phyloP scores from a whole-genome alignment of 2,888 invertebrate species.

The Acanthosoma haemorrhoidale region DNA sequence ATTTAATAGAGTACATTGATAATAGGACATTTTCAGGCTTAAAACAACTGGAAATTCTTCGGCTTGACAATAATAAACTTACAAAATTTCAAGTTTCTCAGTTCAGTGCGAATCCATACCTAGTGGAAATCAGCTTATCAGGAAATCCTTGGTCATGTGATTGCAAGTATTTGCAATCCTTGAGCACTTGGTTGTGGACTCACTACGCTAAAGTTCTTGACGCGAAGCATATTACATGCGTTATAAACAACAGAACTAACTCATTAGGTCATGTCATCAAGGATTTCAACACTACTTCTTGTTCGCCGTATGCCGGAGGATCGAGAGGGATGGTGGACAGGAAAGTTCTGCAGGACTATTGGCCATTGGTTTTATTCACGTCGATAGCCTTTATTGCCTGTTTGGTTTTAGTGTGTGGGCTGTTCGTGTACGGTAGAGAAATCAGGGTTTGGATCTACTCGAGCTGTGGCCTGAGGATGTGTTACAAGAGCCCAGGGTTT shows the following conservation, averaged over 20 bases:
- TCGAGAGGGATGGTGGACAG: slow-evolving; percentile 41
- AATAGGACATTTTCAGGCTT: slow-evolving; percentile 78
- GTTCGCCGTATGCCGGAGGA: slow-evolving; percentile 50
- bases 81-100: slow-evolving; percentile 81
- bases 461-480: slow-evolving; percentile 77
- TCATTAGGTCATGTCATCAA: slow-evolving; percentile 63
- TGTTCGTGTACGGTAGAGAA: slow-evolving; percentile 73
- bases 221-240: slow-evolving; percentile 67
- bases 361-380: slow-evolving; percentile 71
- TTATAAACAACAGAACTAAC: slow-evolving; percentile 67
- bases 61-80: slow-evolving; percentile 78
- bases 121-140: slow-evolving; percentile 77
- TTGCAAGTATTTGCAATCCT: slow-evolving; percentile 74
- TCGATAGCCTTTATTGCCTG: slow-evolving; percentile 69
- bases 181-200: slow-evolving; percentile 71
- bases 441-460: slow-evolving; percentile 81
- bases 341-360: slow-evolving; percentile 66
- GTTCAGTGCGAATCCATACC: slow-evolving; percentile 73
- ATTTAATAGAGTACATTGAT: slow-evolving; percentile 73
- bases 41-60: slow-evolving; percentile 74
- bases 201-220: slow-evolving; percentile 77
- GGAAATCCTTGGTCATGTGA: slow-evolving; percentile 89
- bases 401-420: slow-evolving; percentile 39
- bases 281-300: slow-evolving; percentile 73
- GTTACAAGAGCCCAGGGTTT: slow-evolving; percentile 74